Evolutionary conservation across 2,113 vertebrate genomes (phyloP).

Genomic region (Athene noctua): DNA sequence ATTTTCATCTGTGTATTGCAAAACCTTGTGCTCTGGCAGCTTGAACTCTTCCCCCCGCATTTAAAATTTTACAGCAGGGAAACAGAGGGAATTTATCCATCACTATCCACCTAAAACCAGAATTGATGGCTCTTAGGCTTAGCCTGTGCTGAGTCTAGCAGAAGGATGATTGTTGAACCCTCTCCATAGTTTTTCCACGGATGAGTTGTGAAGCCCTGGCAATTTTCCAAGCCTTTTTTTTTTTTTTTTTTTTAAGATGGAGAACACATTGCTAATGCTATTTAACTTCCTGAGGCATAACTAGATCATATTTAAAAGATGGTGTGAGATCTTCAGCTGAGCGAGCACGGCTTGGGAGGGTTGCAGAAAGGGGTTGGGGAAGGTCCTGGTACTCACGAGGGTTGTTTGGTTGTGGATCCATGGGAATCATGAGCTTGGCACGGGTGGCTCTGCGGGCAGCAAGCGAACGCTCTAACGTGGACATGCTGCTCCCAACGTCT

Average conservation of each 20-base stretch:
- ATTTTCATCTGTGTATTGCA: not conserved
- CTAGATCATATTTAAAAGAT: not conserved
- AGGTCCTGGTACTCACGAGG: conserved; percentile 75
- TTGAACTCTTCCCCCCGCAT: not conserved
- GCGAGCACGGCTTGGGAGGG: fast-evolving
- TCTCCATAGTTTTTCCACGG: not conserved
- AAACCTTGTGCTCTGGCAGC: not conserved
- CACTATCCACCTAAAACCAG: not conserved
- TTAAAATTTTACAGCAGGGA: not conserved
- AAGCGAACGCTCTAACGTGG: conserved; percentile 89
- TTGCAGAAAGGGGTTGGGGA: not conserved
- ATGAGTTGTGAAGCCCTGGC: not conserved
- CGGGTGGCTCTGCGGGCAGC: conserved; percentile 84
- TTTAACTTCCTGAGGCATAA: not conserved
- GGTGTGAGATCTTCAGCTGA: fast-evolving
- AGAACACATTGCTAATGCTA: not conserved
- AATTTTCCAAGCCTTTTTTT: not conserved
- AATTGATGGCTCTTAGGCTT: not conserved
- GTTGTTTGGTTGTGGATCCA: conserved; percentile 90
- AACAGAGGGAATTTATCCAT: not conserved
- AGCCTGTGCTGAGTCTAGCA: not conserved
- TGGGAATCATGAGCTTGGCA: conserved; percentile 93
- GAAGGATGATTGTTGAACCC: not conserved
- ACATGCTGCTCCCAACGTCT: conserved; percentile 87
- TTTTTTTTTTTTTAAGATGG: too few relatives aligned